phyloP scores from a whole-genome alignment of 2,113 vertebrate species.

The Talpa occidentalis region DNA sequence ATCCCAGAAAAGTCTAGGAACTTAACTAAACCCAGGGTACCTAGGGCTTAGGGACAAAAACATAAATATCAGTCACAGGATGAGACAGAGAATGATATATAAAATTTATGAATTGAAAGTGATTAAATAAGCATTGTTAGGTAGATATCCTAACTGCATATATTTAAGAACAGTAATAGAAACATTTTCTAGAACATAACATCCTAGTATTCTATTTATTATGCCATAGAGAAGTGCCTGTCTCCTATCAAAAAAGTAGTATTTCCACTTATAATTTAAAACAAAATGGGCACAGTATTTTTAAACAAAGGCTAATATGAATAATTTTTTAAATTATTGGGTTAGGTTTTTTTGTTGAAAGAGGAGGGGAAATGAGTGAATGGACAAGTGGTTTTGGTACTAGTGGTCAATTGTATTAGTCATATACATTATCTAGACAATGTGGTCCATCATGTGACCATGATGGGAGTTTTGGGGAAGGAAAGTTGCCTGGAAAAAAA shows the following conservation, averaged over 20 bases:
- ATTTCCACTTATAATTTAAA: slow-evolving; percentile 55
- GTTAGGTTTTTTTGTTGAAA: slow-evolving; percentile 37
- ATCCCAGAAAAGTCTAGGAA: slow-evolving; percentile 8
- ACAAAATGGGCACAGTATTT: slow-evolving; percentile 37
- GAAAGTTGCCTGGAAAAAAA: slow-evolving; percentile 75
- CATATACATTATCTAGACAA: slow-evolving; percentile 53
- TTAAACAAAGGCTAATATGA: slow-evolving; percentile 48
- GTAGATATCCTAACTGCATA: slow-evolving; percentile 29
- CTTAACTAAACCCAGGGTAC: not conserved
- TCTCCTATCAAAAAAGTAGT: slow-evolving; percentile 50
- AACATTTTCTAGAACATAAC: slow-evolving; percentile 41
- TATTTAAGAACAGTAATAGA: slow-evolving; percentile 45
- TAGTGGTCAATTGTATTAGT: slow-evolving; percentile 19
- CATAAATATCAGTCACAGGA: slow-evolving; percentile 11
- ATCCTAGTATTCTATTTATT: not conserved
- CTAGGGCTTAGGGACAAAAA: not conserved
- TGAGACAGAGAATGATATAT: not conserved
- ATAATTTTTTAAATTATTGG: not conserved
- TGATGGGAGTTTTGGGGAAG: slow-evolving; percentile 69
- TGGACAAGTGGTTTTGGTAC: not conserved
- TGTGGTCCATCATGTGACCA: slow-evolving; percentile 24
- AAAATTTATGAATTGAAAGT: slow-evolving; percentile 50
- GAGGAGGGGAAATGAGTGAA: not conserved
- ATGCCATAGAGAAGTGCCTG: slow-evolving; percentile 21
- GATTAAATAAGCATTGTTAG: slow-evolving; percentile 54